Evolutionary conservation across 1,140 invertebrate genomes (phyloP).

Genomic region (Scylla paramamosain): DNA sequence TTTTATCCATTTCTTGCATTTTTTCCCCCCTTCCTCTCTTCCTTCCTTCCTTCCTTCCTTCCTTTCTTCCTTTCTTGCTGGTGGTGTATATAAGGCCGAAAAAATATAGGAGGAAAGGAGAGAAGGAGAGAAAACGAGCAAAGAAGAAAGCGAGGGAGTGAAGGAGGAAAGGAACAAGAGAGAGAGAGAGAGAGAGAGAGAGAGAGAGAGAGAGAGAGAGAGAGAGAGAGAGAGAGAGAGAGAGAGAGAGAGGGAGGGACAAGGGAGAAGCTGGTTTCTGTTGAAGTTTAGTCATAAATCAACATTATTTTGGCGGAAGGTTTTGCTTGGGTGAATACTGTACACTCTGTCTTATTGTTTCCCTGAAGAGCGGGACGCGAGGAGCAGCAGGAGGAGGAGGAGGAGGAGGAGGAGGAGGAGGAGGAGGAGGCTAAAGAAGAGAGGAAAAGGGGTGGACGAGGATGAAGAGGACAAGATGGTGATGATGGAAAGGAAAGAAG

Average conservation of each 20-base stretch:
- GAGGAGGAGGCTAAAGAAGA: background rate
- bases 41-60: too few species aligned
- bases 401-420: background rate
- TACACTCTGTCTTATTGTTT: conserved; percentile 14
- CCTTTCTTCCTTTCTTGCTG: too few species aligned
- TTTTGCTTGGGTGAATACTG: background rate
- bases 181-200: too few species aligned
- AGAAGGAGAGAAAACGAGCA: too few species aligned
- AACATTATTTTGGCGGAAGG: background rate
- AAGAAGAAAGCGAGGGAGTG: too few species aligned
- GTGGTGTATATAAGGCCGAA: too few species aligned
- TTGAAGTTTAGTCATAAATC: background rate
- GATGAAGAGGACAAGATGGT: background rate
- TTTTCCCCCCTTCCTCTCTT: too few species aligned
- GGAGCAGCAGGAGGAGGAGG: background rate
- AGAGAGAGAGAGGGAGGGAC: background rate
- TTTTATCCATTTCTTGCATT: too few species aligned
- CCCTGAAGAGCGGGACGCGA: background rate
- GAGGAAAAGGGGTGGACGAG: background rate
- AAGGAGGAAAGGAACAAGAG: too few species aligned
- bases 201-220: too few species aligned
- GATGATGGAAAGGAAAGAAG: background rate
- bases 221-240: background rate
- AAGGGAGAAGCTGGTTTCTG: conserved; percentile 5
- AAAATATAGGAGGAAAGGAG: too few species aligned